Evolutionary conservation across 2,888 invertebrate genomes (phyloP).

Genomic region (Ophion ventricosus): DNA sequence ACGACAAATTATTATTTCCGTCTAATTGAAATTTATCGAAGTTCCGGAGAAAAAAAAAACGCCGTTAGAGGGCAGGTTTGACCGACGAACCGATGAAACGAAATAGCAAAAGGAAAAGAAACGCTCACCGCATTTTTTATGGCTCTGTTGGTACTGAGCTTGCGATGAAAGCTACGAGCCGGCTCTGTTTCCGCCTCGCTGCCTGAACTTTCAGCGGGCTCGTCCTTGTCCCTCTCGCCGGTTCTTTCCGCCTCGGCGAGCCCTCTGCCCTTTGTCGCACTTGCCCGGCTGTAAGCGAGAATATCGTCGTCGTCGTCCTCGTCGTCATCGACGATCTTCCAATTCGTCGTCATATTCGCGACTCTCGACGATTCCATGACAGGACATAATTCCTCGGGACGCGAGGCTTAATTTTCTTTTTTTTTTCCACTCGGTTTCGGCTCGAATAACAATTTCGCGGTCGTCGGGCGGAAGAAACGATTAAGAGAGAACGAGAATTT

Average conservation of each 20-base stretch:
- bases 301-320: slow-evolving; percentile 12
- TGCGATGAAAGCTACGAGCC: slow-evolving; percentile 89
- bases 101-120: slow-evolving; percentile 21
- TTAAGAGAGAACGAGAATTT: too few species aligned
- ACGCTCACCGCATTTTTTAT: slow-evolving; percentile 90
- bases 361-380: slow-evolving; percentile 47
- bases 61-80: too few species aligned
- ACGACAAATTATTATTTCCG: too few species aligned
- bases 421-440: neutral
- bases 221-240: slow-evolving; percentile 65
- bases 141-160: slow-evolving; percentile 93
- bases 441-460: too few species aligned
- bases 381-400: neutral
- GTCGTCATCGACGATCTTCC: slow-evolving; percentile 28
- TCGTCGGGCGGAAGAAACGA: too few species aligned
- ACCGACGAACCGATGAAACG: neutral
- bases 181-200: slow-evolving; percentile 94
- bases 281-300: slow-evolving; percentile 9
- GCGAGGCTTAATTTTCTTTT: slow-evolving; percentile 4
- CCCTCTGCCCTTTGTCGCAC: slow-evolving; percentile 46
- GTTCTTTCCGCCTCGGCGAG: slow-evolving; percentile 50
- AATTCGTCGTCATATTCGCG: slow-evolving; percentile 28
- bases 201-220: slow-evolving; percentile 88
- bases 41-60: neutral
- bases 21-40: neutral